Evolutionary conservation across 2,888 invertebrate species (phyloP).

Genomic region (Amblyteles armatorius): DNA sequence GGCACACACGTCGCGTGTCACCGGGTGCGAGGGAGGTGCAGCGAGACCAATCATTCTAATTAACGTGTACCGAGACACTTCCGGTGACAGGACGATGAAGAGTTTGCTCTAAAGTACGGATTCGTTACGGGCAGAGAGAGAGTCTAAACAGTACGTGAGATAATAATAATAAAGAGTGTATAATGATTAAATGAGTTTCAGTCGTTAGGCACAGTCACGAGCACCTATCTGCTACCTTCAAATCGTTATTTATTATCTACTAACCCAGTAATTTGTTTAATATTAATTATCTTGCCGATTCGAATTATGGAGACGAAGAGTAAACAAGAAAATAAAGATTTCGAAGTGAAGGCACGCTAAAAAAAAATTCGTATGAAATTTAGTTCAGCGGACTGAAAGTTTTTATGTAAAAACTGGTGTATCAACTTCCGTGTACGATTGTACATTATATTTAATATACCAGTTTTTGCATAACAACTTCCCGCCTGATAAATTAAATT

Average conservation of each 20-base stretch:
- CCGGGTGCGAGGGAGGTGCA: slow-evolving; percentile 65
- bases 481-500: too few relatives aligned
- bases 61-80: slow-evolving; percentile 67
- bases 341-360: too few relatives aligned
- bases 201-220: slow-evolving; percentile 3
- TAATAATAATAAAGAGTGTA: slow-evolving; percentile 46
- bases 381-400: too few relatives aligned
- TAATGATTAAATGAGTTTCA: slow-evolving; percentile 54
- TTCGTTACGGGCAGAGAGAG: slow-evolving; percentile 59
- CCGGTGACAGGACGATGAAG: slow-evolving; percentile 67
- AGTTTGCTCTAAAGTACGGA: slow-evolving; percentile 55
- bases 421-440: too few relatives aligned
- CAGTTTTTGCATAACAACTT: too few relatives aligned
- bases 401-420: too few relatives aligned
- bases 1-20: slow-evolving; percentile 64
- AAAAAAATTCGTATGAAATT: too few relatives aligned
- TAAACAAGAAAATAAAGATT: too few relatives aligned
- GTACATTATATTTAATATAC: too few relatives aligned
- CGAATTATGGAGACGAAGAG: too few relatives aligned
- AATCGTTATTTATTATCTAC: not conserved
- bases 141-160: slow-evolving; percentile 35
- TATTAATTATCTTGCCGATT: not conserved
- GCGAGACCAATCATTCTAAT: slow-evolving; percentile 68
- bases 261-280: not conserved
- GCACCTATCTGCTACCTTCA: not conserved